phyloP scores from a whole-genome alignment of 2,113 vertebrate genomes.

The Tretioscincus oriximinensis region DNA sequence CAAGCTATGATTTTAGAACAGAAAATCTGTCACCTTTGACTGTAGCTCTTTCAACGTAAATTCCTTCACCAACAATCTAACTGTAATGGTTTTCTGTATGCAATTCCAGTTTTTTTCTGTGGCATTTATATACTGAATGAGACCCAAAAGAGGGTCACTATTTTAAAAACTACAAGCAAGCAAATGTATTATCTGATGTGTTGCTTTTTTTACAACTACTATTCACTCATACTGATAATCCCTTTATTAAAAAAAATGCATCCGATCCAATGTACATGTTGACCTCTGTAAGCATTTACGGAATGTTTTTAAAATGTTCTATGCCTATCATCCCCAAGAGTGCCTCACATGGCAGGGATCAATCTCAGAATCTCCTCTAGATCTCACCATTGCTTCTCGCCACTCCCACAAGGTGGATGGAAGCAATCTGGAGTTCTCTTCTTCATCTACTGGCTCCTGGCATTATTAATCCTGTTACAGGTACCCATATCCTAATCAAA shows the following conservation, averaged over 20 bases:
- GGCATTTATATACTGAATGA: not conserved
- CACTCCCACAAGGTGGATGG: too few relatives aligned
- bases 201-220: not conserved
- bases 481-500: too few relatives aligned
- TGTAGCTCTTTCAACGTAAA: slow-evolving; percentile 8
- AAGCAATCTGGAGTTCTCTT: too few relatives aligned
- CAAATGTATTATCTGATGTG: not conserved
- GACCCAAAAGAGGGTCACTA: not conserved
- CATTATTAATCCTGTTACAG: too few relatives aligned
- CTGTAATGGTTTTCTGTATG: not conserved
- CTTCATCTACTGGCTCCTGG: too few relatives aligned
- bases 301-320: not conserved
- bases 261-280: too few relatives aligned
- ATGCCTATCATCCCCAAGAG: too few relatives aligned
- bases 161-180: not conserved
- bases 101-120: not conserved
- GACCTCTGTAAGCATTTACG: too few relatives aligned
- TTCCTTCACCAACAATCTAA: too few relatives aligned
- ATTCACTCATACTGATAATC: not conserved
- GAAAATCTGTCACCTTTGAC: not conserved
- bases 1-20: not conserved
- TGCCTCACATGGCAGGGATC: too few relatives aligned
- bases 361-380: too few relatives aligned
- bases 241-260: not conserved
- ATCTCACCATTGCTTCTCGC: too few relatives aligned